phyloP scores from a whole-genome alignment of 2,888 invertebrate species.

The Eledona agricola region DNA sequence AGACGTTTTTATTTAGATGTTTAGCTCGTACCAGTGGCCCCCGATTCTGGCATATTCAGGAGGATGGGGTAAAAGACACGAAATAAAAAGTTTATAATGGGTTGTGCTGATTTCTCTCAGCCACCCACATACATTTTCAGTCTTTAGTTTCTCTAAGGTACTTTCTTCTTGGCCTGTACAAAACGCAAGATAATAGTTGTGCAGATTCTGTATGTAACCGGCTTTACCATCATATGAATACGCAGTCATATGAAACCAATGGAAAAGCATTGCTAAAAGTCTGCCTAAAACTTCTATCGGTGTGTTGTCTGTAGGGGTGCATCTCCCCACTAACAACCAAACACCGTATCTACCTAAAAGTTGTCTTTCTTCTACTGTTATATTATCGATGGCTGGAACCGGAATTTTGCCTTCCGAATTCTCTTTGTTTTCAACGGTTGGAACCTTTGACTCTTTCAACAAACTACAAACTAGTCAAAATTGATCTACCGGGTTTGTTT shows the following conservation, averaged over 20 bases:
- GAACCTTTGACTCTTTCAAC: slow-evolving; percentile 90
- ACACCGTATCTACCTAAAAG: slow-evolving; percentile 94
- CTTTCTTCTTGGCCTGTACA: slow-evolving; percentile 77
- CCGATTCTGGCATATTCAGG: slow-evolving; percentile 95
- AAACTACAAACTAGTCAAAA: slow-evolving; percentile 68
- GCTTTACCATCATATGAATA: slow-evolving; percentile 89
- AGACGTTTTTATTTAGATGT: background rate
- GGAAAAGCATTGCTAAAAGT: slow-evolving; percentile 94
- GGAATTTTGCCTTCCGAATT: slow-evolving; percentile 59
- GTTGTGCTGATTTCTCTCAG: slow-evolving; percentile 81
- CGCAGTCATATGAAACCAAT: slow-evolving; percentile 99
- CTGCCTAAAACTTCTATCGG: slow-evolving; percentile 86
- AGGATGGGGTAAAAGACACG: slow-evolving; percentile 95
- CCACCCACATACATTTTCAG: slow-evolving; percentile 94
- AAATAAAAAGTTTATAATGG: slow-evolving; percentile 89
- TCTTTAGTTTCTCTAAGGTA: slow-evolving; percentile 89
- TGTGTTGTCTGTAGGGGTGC: slow-evolving; percentile 80
- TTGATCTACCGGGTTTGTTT: background rate
- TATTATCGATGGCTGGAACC: slow-evolving; percentile 69
- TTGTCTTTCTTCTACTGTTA: slow-evolving; percentile 86
- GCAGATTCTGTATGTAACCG: slow-evolving; percentile 40
- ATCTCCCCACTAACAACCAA: slow-evolving; percentile 95
- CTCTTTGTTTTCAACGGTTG: slow-evolving; percentile 73
- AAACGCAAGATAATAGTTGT: slow-evolving; percentile 42
- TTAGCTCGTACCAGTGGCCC: slow-evolving; percentile 80